These are phyloP conservation scores for Montipora cactus DNA, from an alignment of 64 coral and sea anemone species.

Conservation along the genomic window DNA sequence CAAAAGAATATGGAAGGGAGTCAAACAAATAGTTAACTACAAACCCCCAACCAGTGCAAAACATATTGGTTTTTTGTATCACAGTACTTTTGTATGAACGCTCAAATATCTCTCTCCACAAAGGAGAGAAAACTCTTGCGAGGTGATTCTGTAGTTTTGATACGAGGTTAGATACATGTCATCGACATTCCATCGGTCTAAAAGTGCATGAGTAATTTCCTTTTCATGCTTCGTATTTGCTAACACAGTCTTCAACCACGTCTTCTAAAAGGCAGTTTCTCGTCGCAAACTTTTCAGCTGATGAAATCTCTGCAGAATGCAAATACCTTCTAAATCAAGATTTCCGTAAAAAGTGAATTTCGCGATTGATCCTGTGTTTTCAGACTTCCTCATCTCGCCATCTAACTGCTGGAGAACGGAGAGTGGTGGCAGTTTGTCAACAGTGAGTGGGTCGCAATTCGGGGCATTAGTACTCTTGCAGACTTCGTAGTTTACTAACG, in stretches of 20 bases:
- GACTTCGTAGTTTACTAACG: background rate
- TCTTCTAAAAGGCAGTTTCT: background rate
- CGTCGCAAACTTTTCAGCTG: background rate
- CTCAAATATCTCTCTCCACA: background rate
- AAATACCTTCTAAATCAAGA: constrained; percentile 23
- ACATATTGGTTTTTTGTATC: background rate
- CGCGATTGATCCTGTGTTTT: no score
- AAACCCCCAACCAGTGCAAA: no score
- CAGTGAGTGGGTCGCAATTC: background rate
- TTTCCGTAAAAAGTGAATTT: background rate
- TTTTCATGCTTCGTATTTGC: background rate
- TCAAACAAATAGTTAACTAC: no score
- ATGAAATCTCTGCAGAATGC: background rate
- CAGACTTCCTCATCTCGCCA: background rate
- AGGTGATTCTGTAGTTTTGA: background rate
- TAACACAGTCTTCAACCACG: constrained; percentile 16
- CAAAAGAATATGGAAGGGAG: no score
- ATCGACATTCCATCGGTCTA: constrained; percentile 1
- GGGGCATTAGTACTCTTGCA: background rate
- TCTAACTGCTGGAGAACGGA: background rate
- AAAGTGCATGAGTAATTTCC: constrained; percentile 5
- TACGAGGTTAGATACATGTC: background rate
- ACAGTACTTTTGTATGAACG: background rate
- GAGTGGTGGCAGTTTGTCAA: background rate
- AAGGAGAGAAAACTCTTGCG: background rate